These are phyloP conservation scores for Mohoua ochrocephala DNA, from an alignment of 2,113 vertebrate genomes.

Conservation along the genomic window DNA sequence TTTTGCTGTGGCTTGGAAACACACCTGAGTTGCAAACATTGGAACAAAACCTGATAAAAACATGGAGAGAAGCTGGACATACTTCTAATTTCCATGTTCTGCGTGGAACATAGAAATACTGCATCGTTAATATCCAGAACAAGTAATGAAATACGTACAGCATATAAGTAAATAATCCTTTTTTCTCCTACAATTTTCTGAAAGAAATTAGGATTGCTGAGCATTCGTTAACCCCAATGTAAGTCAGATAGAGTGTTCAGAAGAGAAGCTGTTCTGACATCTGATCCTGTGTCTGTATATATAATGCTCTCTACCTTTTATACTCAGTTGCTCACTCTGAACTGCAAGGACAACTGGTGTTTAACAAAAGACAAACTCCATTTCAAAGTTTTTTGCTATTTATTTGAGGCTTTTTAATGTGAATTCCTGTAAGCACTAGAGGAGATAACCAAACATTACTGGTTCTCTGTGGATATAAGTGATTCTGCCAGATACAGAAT, in stretches of 20 bases:
- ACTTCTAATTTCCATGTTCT: neutral
- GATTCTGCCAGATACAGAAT: neutral
- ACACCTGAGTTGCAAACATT: neutral
- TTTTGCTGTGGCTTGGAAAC: neutral
- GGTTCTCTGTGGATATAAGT: neutral
- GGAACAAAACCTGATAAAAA: neutral
- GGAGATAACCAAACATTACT: neutral
- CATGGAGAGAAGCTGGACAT: neutral
- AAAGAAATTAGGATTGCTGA: neutral
- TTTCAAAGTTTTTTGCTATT: neutral
- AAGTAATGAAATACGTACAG: neutral
- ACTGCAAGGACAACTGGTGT: neutral
- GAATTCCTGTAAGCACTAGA: neutral
- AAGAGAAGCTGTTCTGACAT: neutral
- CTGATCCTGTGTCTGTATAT: neutral
- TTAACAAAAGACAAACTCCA: neutral
- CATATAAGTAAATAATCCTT: neutral
- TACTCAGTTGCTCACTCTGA: neutral
- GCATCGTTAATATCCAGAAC: neutral
- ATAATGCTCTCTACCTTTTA: neutral
- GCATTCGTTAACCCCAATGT: neutral
- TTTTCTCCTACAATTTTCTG: neutral
- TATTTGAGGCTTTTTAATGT: neutral
- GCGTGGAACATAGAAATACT: fast-evolving
- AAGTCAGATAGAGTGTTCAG: neutral